These are phyloP conservation scores for Lates japonicus DNA, from an alignment of 2,797 vertebrate species.

Conservation along the genomic window DNA sequence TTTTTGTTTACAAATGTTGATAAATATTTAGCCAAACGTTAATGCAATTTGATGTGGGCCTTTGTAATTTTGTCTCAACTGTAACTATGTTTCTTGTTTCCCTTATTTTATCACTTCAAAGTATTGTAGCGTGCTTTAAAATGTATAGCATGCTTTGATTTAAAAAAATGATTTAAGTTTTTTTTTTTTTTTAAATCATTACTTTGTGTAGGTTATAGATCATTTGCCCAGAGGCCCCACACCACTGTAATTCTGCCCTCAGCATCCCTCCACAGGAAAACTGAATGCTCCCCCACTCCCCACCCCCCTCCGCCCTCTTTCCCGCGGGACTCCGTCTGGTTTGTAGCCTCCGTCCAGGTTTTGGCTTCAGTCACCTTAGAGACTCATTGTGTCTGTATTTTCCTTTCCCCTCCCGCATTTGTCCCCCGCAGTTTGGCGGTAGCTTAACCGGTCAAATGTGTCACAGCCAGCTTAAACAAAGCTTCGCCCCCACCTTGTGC, in stretches of 20 bases:
- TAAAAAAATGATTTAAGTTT: too few relatives aligned
- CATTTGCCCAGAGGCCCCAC: not conserved
- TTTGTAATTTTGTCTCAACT: not conserved
- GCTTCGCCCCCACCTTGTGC: not conserved
- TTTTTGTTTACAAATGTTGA: not conserved
- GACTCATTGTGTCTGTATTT: constrained; percentile 69
- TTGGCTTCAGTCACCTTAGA: constrained; percentile 72
- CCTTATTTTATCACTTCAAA: not conserved
- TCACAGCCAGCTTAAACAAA: constrained; percentile 66
- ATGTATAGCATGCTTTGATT: not conserved
- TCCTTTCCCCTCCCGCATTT: constrained; percentile 60
- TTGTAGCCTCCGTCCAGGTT: constrained; percentile 51
- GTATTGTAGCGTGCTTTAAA: not conserved
- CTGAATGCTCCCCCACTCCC: not conserved
- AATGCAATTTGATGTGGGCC: not conserved
- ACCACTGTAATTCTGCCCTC: not conserved
- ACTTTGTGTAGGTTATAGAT: not conserved
- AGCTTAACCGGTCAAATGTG: constrained; percentile 75
- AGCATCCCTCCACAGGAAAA: not conserved
- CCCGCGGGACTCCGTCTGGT: constrained; percentile 46
- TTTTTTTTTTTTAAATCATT: too few relatives aligned
- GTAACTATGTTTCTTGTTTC: not conserved
- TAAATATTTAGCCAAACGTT: not conserved
- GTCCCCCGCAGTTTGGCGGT: constrained; percentile 75
- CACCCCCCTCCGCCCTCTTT: constrained; percentile 1